phyloP scores from a whole-genome alignment of 2,888 invertebrate genomes.

The Galeopsomyia nigrocyanea region DNA sequence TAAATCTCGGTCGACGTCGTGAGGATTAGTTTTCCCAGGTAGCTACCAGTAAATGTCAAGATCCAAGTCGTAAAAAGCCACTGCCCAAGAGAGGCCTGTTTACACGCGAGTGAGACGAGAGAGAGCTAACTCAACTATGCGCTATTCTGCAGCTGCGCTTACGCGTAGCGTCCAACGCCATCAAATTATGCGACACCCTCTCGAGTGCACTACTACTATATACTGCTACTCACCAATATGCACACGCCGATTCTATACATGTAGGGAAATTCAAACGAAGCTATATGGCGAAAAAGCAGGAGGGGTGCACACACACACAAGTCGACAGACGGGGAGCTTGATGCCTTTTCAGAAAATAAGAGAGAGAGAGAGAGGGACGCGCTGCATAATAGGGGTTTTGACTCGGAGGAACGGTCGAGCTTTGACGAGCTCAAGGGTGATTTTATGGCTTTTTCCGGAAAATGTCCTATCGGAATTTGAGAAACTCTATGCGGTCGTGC shows the following conservation, averaged over 20 bases:
- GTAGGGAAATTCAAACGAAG: constrained; percentile 23
- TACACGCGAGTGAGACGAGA: constrained; percentile 26
- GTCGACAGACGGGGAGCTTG: not conserved
- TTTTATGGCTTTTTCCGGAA: constrained; percentile 46
- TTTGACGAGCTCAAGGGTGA: constrained; percentile 19
- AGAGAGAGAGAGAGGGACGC: not conserved
- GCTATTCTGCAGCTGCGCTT: constrained; percentile 42
- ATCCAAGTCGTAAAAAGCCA: constrained; percentile 50
- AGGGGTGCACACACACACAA: not conserved
- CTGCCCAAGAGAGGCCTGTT: constrained; percentile 42
- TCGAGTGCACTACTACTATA: constrained; percentile 10
- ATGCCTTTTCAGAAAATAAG: no score
- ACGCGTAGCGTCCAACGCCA: constrained; percentile 22
- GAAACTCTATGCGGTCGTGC: not conserved
- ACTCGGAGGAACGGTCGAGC: constrained; percentile 3
- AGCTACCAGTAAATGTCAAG: constrained; percentile 52
- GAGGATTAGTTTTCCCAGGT: constrained; percentile 54
- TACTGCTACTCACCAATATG: not conserved
- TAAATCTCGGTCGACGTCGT: constrained; percentile 52
- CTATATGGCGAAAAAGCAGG: constrained; percentile 25
- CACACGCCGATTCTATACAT: not conserved
- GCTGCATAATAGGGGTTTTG: constrained; percentile 13
- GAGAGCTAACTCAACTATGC: constrained; percentile 45
- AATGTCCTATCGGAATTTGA: constrained; percentile 23
- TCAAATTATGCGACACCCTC: constrained; percentile 25